These are phyloP conservation scores for Diabrotica virgifera DNA, from an alignment of 1,140 invertebrate genomes.

Conservation along the genomic window DNA sequence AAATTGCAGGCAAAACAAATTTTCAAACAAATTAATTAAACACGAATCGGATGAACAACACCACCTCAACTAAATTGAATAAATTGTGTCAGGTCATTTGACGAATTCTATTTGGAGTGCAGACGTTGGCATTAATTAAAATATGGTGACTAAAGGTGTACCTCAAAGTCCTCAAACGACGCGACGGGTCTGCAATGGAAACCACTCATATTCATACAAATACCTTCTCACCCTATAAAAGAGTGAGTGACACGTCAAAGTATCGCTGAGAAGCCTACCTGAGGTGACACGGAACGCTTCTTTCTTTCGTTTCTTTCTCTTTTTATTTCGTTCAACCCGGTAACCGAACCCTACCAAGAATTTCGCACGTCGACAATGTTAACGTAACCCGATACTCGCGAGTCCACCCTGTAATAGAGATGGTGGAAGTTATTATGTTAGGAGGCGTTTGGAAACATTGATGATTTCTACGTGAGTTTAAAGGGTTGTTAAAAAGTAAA, in stretches of 20 bases:
- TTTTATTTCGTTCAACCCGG: background rate
- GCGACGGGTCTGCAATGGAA: conserved; percentile 1
- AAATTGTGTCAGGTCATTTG: too few relatives aligned
- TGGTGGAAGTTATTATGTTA: background rate
- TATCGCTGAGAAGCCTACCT: background rate
- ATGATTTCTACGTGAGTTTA: too few relatives aligned
- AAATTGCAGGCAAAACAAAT: too few relatives aligned
- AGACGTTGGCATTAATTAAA: background rate
- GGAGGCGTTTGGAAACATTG: background rate
- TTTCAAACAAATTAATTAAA: too few relatives aligned
- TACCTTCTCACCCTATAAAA: conserved; percentile 2
- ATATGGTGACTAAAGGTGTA: conserved; percentile 2
- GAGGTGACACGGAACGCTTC: background rate
- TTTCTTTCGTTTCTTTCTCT: background rate
- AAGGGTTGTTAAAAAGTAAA: too few relatives aligned
- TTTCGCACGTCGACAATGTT: background rate
- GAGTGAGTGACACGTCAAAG: conserved; percentile 1
- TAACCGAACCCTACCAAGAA: background rate
- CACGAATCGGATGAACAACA: too few relatives aligned
- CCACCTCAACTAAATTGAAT: too few relatives aligned
- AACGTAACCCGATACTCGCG: background rate
- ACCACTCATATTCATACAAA: conserved; percentile 2
- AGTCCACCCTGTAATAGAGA: conserved; percentile 1
- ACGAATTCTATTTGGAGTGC: background rate
- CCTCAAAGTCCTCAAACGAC: too few relatives aligned